These are phyloP conservation scores for Poeciliopsis turneri DNA, from an alignment of 2,797 vertebrate genomes.

Conservation along the genomic window DNA sequence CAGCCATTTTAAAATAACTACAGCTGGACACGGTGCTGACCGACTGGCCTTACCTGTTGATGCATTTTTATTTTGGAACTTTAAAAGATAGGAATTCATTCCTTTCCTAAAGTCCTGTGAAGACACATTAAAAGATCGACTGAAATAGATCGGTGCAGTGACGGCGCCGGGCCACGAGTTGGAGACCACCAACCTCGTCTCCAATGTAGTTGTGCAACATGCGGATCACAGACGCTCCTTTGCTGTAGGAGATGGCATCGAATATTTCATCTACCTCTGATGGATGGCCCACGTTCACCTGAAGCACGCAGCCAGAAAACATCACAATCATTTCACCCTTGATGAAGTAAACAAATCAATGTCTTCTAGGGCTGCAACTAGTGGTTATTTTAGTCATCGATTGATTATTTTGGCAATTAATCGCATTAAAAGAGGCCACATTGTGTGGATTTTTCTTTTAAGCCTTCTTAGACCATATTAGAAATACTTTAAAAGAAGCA, in stretches of 20 bases:
- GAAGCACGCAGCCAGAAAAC: slow-evolving; percentile 11
- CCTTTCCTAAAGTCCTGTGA: slow-evolving; percentile 96
- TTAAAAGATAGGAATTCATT: slow-evolving; percentile 96
- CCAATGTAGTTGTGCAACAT: slow-evolving; percentile 99
- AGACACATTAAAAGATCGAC: slow-evolving; percentile 23
- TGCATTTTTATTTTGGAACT: slow-evolving; percentile 98
- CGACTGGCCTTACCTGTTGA: slow-evolving; percentile 86
- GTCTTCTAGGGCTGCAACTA: neutral
- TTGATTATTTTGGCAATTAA: neutral
- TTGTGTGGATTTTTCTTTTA: neutral
- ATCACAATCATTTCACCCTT: neutral
- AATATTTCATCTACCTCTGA: slow-evolving; percentile 99
- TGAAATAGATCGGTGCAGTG: neutral
- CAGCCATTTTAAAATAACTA: neutral
- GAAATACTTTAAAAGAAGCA: neutral
- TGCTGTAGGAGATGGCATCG: slow-evolving; percentile 99
- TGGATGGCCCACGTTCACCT: slow-evolving; percentile 97
- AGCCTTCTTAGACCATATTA: neutral
- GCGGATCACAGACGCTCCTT: slow-evolving; percentile 97
- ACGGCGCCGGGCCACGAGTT: neutral
- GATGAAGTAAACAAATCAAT: neutral
- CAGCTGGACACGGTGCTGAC: neutral
- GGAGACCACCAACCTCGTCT: slow-evolving; percentile 86
- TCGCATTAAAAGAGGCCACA: neutral
- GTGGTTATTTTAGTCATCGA: neutral